Percentiles rank a stretch among this genome's conserved stretches.
Evolutionary conservation across 1,140 invertebrate species (phyloP).

Genomic region (Nasonia longicornis): DNA sequence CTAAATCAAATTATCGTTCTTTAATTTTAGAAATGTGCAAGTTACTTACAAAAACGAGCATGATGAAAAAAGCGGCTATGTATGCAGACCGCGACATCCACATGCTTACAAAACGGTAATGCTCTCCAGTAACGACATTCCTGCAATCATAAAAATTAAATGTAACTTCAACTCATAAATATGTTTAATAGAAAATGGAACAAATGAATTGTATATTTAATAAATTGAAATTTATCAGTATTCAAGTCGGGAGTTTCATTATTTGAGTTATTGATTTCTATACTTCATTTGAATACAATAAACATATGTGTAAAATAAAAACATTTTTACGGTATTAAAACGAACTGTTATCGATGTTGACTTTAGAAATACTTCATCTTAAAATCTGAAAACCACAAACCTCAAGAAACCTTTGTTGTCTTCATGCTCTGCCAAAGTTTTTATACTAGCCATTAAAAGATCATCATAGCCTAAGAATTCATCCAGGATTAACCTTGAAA

Average conservation of each 20-base stretch:
- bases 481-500: constrained; percentile 90
- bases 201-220: too few relatives aligned
- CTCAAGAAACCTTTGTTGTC: constrained; percentile 95
- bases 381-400: constrained; percentile 64
- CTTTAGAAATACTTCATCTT: neutral
- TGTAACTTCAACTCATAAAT: neutral
- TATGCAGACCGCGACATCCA: constrained; percentile 95
- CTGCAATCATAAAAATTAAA: constrained; percentile 69
- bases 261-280: neutral
- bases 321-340: neutral
- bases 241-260: too few relatives aligned
- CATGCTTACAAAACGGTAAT: constrained; percentile 97
- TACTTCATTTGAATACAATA: neutral
- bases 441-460: constrained; percentile 95
- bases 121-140: constrained; percentile 98
- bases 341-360: neutral
- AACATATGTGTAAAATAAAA: neutral
- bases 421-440: constrained; percentile 93
- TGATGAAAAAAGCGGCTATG: constrained; percentile 93
- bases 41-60: constrained; percentile 97
- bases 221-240: too few relatives aligned
- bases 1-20: too few relatives aligned
- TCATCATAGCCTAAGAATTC: constrained; percentile 97
- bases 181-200: too few relatives aligned
- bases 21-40: too few relatives aligned